Evolutionary conservation across 2,888 invertebrate genomes (phyloP), one percentile per base, ranked within the genome.

Genomic region (Augochlorella aurata): DNA sequence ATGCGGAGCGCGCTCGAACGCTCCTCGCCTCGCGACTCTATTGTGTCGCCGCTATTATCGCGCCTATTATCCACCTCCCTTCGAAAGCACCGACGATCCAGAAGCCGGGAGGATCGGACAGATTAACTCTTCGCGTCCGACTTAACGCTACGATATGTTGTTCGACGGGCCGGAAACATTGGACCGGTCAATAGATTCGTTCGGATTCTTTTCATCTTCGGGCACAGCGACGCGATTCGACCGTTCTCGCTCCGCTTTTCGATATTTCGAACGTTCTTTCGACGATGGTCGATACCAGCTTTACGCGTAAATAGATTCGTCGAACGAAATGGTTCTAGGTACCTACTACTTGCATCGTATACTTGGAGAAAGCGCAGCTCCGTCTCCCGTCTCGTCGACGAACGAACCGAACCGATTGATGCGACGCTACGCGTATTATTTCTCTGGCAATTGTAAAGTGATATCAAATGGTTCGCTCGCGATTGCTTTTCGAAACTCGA

Each of bases 81-180:
- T 38, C 58, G 58, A 81, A 29, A 69, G 44, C 70, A 67, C 29
- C 70, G 61, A 54, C 74, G 47, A 76, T 82, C 69, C 38, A 72
- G 81, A 67, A 81, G 66, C 72, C 76, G 82, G 44, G 81, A 76
- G 76, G 82, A 65, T 76, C 66, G 61, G 12, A 69, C 73, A 72
- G 76, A 82, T 76, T 82, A 76, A 76, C 72, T 65, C 75, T 72
- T 76, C 81, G 76, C 74, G 82, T 63, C 68, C 45, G 65, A 72
- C 76, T 73, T 76, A 76, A 82, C 72, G 65, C 82, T 82, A 76
- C 71, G 68, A 67, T 76, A 81, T 68, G 82, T 76, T 63, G 49
- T 63, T 47, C 76, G 76, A 72, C 81, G 38, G 29, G 49, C 21
- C n/a, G 71, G 67, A 72, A 63, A 61, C 72, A 65, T 76, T 47